Percentiles rank a stretch among this genome's conserved stretches.
Conservation (phyloP, 2,797 vertebrate genomes). For the Lateolabrax maculatus region DNA sequence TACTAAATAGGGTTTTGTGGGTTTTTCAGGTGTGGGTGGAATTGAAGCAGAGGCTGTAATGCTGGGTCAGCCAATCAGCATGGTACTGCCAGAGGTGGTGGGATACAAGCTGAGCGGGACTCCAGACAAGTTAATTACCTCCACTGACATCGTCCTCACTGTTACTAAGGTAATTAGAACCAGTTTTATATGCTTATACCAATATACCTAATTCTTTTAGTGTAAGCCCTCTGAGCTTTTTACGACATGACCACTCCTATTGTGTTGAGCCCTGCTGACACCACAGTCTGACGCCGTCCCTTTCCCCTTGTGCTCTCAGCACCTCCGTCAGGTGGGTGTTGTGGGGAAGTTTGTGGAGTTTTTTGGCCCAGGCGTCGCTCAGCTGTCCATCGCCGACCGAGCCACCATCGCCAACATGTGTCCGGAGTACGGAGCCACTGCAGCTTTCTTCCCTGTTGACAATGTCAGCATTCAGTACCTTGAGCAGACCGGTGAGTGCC, state of each 20-base stretch:
- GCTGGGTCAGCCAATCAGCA: conserved; percentile 98
- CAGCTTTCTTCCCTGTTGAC: conserved; percentile 97
- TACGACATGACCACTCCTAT: not conserved
- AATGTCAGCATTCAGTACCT: conserved; percentile 93
- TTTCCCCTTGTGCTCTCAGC: conserved; percentile 62
- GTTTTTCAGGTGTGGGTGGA: conserved; percentile 94
- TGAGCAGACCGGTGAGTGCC: conserved; percentile 90
- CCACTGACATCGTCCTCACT: conserved; percentile 98
- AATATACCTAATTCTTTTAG: not conserved
- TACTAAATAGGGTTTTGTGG: not conserved
- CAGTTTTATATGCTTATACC: not conserved
- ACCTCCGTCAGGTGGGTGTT: conserved; percentile 93
- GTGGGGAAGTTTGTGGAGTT: conserved; percentile 99
- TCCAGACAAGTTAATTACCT: conserved; percentile 92
- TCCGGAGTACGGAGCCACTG: conserved; percentile 97
- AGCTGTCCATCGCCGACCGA: conserved; percentile 96
- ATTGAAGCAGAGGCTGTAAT: conserved; percentile 99
- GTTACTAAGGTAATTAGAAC: conserved; percentile 92
- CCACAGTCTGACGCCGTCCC: not conserved
- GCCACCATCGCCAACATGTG: conserved; percentile 99
- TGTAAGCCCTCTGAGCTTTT: not conserved
- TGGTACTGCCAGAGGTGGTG: conserved; percentile 97
- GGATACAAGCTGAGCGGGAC: conserved; percentile 92
- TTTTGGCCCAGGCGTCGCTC: conserved; percentile 94
- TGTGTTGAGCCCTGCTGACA: not conserved